These are phyloP conservation scores for Trileptium ribeirensis DNA, from an alignment of 2,888 invertebrate species.

Conservation along the genomic window DNA sequence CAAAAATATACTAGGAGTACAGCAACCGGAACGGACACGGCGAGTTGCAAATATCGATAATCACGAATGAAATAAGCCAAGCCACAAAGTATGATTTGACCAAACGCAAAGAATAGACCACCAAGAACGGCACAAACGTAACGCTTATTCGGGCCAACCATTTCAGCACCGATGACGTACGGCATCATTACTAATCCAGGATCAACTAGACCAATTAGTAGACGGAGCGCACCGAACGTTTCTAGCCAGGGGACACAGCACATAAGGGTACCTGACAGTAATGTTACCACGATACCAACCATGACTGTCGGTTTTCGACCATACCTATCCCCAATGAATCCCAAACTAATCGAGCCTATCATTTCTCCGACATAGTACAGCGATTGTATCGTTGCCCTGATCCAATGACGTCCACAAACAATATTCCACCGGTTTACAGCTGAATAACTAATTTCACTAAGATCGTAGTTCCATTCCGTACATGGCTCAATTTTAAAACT, in stretches of 20 bases:
- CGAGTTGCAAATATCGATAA: slow-evolving; percentile 43
- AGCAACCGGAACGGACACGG: slow-evolving; percentile 36
- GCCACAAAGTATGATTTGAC: slow-evolving; percentile 43
- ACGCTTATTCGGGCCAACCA: slow-evolving; percentile 53
- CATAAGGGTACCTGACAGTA: slow-evolving; percentile 64
- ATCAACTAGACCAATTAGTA: slow-evolving; percentile 67
- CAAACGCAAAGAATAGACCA: slow-evolving; percentile 52
- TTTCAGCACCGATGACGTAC: slow-evolving; percentile 60
- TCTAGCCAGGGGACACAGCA: slow-evolving; percentile 66
- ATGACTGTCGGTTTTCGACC: slow-evolving; percentile 70
- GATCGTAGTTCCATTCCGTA: slow-evolving; percentile 42
- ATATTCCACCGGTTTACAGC: slow-evolving; percentile 49
- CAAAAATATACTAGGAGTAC: slow-evolving; percentile 40
- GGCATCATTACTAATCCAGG: slow-evolving; percentile 75
- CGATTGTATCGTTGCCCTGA: slow-evolving; percentile 47
- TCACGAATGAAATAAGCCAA: slow-evolving; percentile 44
- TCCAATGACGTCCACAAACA: slow-evolving; percentile 41
- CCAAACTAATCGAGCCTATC: slow-evolving; percentile 48
- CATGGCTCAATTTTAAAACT: background rate
- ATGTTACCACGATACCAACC: slow-evolving; percentile 66
- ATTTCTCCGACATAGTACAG: slow-evolving; percentile 49
- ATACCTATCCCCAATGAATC: slow-evolving; percentile 50
- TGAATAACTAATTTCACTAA: slow-evolving; percentile 40
- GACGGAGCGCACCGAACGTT: slow-evolving; percentile 64
- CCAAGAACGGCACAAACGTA: slow-evolving; percentile 51